A percentile compares a stretch with the other conserved stretches of the same genome.
Conservation (phyloP, 2,113 vertebrate species). For the Gobio gobio region DNA sequence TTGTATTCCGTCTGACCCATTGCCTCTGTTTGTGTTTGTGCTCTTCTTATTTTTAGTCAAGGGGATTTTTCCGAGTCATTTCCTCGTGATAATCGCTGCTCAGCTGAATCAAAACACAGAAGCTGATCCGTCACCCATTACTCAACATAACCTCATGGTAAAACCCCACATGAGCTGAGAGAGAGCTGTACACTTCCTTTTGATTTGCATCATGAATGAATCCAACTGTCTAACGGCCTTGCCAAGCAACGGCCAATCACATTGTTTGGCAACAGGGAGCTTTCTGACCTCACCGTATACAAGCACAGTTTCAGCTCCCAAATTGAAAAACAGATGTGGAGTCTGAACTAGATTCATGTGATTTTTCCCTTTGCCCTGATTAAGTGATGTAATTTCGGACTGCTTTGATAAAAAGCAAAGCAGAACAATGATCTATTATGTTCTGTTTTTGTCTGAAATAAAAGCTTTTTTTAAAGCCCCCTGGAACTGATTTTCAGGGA, state of each 20-base stretch:
- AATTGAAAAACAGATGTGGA: slow-evolving; percentile 36
- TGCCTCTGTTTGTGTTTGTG: slow-evolving; percentile 7
- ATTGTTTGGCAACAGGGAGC: slow-evolving; percentile 43
- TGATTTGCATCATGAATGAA: slow-evolving; percentile 51
- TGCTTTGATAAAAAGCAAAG: background rate
- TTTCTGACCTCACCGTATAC: slow-evolving; percentile 23
- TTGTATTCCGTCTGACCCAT: background rate
- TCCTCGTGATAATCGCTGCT: slow-evolving; percentile 40
- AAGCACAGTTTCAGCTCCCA: slow-evolving; percentile 31
- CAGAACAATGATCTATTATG: slow-evolving; percentile 17
- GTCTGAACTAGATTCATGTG: slow-evolving; percentile 29
- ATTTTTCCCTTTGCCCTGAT: slow-evolving; percentile 15
- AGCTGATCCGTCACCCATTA: background rate
- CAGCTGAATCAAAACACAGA: slow-evolving; percentile 42
- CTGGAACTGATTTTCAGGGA: background rate
- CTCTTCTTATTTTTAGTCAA: background rate
- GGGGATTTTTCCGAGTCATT: slow-evolving; percentile 51
- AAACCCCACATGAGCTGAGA: slow-evolving; percentile 31
- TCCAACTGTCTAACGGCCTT: slow-evolving; percentile 23
- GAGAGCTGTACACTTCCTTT: slow-evolving; percentile 43
- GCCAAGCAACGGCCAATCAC: slow-evolving; percentile 44
- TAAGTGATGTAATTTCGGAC: background rate
- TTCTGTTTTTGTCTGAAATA: background rate
- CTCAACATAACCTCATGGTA: slow-evolving; percentile 39
- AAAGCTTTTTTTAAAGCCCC: background rate